Percentiles rank a stretch among this genome's conserved stretches.
These are phyloP conservation scores for Microplitis manilae DNA, from an alignment of 2,888 invertebrate species.

Conservation along the genomic window DNA sequence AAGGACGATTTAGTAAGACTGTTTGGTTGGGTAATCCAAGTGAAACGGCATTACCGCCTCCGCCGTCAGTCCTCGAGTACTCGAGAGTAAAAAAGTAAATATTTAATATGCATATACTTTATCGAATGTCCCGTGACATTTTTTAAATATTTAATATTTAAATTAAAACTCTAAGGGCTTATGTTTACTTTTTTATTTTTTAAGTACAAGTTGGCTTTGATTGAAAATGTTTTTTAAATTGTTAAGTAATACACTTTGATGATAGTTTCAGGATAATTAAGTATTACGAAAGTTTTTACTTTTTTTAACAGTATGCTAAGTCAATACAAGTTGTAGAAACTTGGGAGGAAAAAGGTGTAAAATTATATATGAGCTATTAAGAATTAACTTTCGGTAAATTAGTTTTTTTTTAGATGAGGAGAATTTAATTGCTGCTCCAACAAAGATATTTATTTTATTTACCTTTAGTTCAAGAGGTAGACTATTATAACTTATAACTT, in stretches of 20 bases:
- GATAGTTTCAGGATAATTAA: neutral
- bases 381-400: neutral
- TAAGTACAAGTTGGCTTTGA: neutral
- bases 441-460: neutral
- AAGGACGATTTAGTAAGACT: constrained; percentile 68
- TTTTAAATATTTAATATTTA: neutral
- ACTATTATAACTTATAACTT: neutral
- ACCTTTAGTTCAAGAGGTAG: neutral
- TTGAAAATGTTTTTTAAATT: neutral
- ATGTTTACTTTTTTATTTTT: neutral
- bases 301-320: neutral
- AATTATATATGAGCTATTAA: neutral
- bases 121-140: neutral
- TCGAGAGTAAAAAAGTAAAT: constrained; percentile 61
- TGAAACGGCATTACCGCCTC: constrained; percentile 58
- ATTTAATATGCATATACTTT: neutral
- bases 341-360: neutral
- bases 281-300: neutral
- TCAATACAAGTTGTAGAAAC: neutral
- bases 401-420: constrained; percentile 2
- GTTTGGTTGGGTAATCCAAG: constrained; percentile 67
- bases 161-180: neutral
- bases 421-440: neutral
- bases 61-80: constrained; percentile 60
- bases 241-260: neutral